Base-by-base conservation (phyloP, 2,888 invertebrate genomes). In the Periphyllus acericola region DNA sequence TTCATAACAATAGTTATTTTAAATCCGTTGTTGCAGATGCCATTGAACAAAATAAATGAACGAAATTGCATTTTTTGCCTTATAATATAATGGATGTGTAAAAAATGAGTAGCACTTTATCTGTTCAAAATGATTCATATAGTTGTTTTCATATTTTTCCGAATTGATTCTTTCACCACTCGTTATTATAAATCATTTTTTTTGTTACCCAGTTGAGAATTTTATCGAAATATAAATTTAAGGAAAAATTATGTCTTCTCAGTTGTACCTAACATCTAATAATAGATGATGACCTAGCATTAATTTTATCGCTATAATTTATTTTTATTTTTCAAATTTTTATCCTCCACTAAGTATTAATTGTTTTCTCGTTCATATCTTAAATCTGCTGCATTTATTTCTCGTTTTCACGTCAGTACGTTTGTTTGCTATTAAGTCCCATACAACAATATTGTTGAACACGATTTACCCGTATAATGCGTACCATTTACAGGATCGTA, bases 401-500 rank as follows among this genome's bases (percentile, higher is more conserved):
- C 4, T 71, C 21, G 14, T 52, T 82, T 71, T 82, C 52, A 32
- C 71, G 71, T 82, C 46, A 32, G 46, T 82, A 25, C 46, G 17
- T 46, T 32, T 17, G 52, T 6, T 40, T 19, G 82, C 46, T 32
- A 82, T 71, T 55, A 68, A 36, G 71, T 32, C 40, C 32, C 52
- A n/a, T 25, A 83, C n/a, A 21, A 55, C 9, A 55, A 32, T 55
- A 66, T 60, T 36, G 29, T 83, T 74, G 29, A 83, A 83, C 83
- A 74, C 29, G 29, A 83, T 75, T 75, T 60, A 32, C 66, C 66
- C 83, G 29, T 29, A 83, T 83, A 75, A 83, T 60, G 83, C 14
- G 60, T 74, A 60, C 60, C 21, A 66, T 84, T 75, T 60, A 76
- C n/a, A 74, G 74, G 55, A 55, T 83, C 72, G 74, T 9, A 36